Evolutionary conservation across 2,888 invertebrate species (phyloP).

Genomic region (Philereme transversata): DNA sequence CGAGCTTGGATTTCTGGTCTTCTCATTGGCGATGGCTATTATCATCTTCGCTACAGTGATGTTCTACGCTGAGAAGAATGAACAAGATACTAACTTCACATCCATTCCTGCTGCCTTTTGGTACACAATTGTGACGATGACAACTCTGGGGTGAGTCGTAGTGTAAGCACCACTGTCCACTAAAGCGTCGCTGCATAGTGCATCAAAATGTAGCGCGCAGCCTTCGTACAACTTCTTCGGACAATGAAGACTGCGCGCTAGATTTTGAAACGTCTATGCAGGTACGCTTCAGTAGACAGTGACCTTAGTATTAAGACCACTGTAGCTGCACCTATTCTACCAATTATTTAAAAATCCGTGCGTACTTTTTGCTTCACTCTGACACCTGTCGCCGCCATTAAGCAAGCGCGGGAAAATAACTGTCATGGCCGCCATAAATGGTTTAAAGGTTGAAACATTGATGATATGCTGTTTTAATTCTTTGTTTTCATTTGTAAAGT

Average conservation of each 20-base stretch:
- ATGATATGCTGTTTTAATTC: conserved; percentile 46
- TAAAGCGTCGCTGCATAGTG: conserved; percentile 27
- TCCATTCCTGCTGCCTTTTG: conserved; percentile 99
- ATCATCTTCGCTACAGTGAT: conserved; percentile 99
- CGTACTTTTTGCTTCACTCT: conserved; percentile 42
- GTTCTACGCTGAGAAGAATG: conserved; percentile 99
- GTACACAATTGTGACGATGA: conserved; percentile 99
- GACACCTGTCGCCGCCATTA: conserved; percentile 77
- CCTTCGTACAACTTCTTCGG: conserved; percentile 20
- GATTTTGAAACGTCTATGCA: conserved; percentile 30
- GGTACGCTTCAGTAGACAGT: conserved; percentile 28
- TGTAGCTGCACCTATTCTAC: conserved; percentile 13
- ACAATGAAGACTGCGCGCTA: conserved; percentile 25
- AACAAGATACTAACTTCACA: conserved; percentile 97
- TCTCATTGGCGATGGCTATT: conserved; percentile 99
- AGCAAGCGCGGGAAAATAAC: conserved; percentile 70
- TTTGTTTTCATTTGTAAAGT: conserved; percentile 47
- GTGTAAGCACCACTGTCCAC: conserved; percentile 25
- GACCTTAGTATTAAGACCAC: conserved; percentile 17
- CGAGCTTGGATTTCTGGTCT: conserved; percentile 99
- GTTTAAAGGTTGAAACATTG: conserved; percentile 60
- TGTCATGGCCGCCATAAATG: conserved; percentile 71
- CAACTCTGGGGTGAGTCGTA: conserved; percentile 96
- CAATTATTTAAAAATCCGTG: conserved; percentile 9
- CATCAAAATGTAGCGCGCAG: conserved; percentile 28